Percentiles rank a stretch among this genome's conserved stretches.
phyloP scores from a whole-genome alignment of 2,113 vertebrate genomes.

The Macquaria ambigua region DNA sequence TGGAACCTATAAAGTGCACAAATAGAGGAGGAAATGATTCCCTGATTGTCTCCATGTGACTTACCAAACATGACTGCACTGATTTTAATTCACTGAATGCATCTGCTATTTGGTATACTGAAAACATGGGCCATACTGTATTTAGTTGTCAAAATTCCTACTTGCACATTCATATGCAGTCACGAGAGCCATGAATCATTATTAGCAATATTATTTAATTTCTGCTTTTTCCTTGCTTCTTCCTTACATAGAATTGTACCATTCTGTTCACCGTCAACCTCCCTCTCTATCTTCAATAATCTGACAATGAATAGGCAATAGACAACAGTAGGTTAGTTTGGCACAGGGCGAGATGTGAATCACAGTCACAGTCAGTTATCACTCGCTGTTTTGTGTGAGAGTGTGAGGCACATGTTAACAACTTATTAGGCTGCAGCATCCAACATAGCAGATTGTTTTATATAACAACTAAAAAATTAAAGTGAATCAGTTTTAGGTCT shows the following conservation, averaged over 20 bases:
- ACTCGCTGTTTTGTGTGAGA: constrained; percentile 6
- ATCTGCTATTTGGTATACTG: neutral
- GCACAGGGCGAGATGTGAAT: constrained; percentile 15
- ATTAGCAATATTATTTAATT: neutral
- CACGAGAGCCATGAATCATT: neutral
- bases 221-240: neutral
- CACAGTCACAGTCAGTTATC: constrained; percentile 26
- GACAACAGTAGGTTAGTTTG: constrained; percentile 23
- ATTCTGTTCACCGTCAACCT: neutral
- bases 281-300: neutral
- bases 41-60: constrained; percentile 39
- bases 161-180: constrained; percentile 3
- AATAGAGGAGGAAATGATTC: constrained; percentile 17
- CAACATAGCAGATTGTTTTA: constrained; percentile 12
- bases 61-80: constrained; percentile 1
- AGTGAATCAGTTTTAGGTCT: neutral
- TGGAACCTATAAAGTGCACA: neutral
- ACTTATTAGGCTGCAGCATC: constrained; percentile 13
- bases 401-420: constrained; percentile 15
- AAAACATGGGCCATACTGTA: neutral
- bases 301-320: neutral
- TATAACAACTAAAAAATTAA: neutral
- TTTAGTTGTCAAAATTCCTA: neutral
- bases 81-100: neutral
- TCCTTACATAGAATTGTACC: neutral